A percentile compares a stretch with the other conserved stretches of the same genome.
These are phyloP conservation scores for Diloba caeruleocephala DNA, from an alignment of 2,888 invertebrate genomes.

Conservation along the genomic window DNA sequence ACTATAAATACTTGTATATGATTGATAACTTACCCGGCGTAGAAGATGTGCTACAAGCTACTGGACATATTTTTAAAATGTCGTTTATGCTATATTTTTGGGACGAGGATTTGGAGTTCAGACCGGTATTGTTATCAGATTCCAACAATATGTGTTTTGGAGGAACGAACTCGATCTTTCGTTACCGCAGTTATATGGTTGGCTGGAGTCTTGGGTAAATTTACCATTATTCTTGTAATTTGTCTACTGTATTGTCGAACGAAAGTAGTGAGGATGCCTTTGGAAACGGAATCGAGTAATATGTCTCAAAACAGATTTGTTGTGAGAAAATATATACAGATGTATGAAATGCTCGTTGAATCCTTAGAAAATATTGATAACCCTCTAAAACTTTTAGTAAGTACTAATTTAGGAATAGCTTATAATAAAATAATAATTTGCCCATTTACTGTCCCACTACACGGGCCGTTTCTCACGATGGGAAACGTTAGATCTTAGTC, in stretches of 20 bases:
- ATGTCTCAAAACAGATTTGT: background rate
- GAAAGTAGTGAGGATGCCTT: background rate
- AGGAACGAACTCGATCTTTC: background rate
- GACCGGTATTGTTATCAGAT: no score
- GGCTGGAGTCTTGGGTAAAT: background rate
- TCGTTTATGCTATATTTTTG: background rate
- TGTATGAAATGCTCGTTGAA: background rate
- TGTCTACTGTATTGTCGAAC: background rate
- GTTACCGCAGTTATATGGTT: background rate
- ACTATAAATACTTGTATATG: background rate
- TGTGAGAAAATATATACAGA: background rate
- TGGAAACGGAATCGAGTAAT: background rate
- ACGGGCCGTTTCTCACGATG: no score
- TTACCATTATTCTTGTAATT: background rate
- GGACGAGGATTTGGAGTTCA: background rate
- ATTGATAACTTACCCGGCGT: background rate
- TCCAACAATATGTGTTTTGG: background rate
- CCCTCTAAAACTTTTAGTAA: background rate
- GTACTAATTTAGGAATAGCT: no score
- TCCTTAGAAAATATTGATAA: background rate
- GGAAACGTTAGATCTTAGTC: no score
- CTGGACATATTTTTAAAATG: background rate
- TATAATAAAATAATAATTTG: no score
- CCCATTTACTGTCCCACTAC: no score
- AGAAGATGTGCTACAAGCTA: background rate